These are phyloP conservation scores for Acromyrmex echinatior DNA, from an alignment of 1,140 invertebrate species.

Conservation along the genomic window DNA sequence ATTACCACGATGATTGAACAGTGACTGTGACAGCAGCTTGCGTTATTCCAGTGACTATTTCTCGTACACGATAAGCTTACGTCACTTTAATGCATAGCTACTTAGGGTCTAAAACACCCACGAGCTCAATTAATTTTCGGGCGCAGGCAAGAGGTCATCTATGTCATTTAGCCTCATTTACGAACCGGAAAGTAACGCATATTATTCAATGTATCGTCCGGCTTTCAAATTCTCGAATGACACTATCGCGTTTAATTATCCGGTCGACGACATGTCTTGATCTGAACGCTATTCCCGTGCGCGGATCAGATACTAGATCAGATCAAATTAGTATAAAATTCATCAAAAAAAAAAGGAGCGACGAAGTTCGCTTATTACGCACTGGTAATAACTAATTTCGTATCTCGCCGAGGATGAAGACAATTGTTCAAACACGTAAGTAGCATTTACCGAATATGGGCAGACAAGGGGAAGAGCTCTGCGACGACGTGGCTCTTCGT, in stretches of 20 bases:
- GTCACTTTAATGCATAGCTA: conserved; percentile 46
- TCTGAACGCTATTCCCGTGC: not conserved
- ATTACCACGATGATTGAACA: conserved; percentile 38
- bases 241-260: not conserved
- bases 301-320: not conserved
- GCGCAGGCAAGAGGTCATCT: conserved; percentile 18
- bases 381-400: not conserved
- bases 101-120: conserved; percentile 31
- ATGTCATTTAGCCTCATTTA: conserved; percentile 26
- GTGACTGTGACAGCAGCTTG: not conserved
- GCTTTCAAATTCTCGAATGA: conserved; percentile 12
- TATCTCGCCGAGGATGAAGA: not conserved
- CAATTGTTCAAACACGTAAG: not conserved
- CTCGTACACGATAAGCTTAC: conserved; percentile 36
- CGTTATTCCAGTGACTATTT: conserved; percentile 7
- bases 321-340: not conserved
- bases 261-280: not conserved
- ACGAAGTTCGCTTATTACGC: not conserved
- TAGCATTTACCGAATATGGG: not conserved
- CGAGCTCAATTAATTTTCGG: conserved; percentile 38
- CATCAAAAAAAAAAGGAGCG: not conserved
- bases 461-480: not conserved
- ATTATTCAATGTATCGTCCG: not conserved
- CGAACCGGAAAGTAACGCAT: not conserved
- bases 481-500: not conserved